Percentiles rank a stretch among this genome's conserved stretches.
These are phyloP conservation scores for Brevimyrus niger DNA, from an alignment of 2,113 vertebrate genomes.

Conservation along the genomic window DNA sequence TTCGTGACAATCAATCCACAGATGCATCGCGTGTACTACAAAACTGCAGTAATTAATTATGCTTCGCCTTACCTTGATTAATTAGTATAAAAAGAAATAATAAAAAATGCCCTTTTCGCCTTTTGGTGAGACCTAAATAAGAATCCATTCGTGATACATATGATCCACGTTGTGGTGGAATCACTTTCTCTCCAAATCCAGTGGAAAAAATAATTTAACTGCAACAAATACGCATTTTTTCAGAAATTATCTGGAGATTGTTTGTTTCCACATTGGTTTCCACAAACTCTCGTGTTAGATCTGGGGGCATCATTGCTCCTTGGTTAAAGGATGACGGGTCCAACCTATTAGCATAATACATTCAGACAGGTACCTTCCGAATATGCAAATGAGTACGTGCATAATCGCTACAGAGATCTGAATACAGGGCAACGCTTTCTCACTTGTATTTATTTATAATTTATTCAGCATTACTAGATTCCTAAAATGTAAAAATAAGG, in stretches of 20 bases:
- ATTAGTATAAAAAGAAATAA: conserved; percentile 48
- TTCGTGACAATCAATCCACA: neutral
- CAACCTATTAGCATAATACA: conserved; percentile 63
- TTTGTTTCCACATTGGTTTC: conserved; percentile 35
- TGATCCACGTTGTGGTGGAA: conserved; percentile 37
- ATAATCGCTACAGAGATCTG: neutral
- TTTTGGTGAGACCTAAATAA: conserved; percentile 43
- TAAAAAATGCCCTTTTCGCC: conserved; percentile 39
- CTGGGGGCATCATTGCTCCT: conserved; percentile 31
- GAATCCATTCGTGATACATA: conserved; percentile 62
- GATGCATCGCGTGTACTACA: neutral
- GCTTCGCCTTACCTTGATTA: conserved; percentile 57
- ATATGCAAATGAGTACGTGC: conserved; percentile 6
- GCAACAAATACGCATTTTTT: conserved; percentile 39
- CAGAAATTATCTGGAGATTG: conserved; percentile 30
- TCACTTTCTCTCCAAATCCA: conserved; percentile 27
- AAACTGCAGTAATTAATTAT: neutral
- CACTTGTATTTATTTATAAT: neutral
- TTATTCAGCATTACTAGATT: neutral
- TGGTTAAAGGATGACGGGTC: conserved; percentile 41
- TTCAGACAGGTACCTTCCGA: conserved; percentile 32
- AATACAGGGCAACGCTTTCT: neutral
- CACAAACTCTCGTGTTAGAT: conserved; percentile 24
- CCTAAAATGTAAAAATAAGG: neutral
- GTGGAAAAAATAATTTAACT: conserved; percentile 21